Conservation (phyloP, 2,797 vertebrate species). For the Hipposideros larvatus region DNA sequence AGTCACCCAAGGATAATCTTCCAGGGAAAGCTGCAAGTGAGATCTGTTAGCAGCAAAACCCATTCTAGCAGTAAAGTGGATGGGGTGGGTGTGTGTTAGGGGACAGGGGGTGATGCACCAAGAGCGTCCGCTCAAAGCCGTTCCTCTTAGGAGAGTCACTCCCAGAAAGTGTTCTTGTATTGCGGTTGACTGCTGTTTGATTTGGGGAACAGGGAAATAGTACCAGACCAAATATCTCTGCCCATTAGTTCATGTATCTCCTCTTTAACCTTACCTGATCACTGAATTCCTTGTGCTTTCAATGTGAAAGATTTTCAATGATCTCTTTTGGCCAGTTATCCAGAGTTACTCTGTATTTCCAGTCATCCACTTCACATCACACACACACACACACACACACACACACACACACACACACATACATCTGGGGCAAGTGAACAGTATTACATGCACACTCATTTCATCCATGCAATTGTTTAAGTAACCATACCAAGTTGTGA, state of each 20-base stretch:
- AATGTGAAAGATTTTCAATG: background rate
- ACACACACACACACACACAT: background rate
- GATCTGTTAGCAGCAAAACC: background rate
- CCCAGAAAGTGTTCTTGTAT: background rate
- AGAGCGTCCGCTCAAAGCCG: background rate
- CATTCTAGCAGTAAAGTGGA: background rate
- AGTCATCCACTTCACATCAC: background rate
- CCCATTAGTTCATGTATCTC: background rate
- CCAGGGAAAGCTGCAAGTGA: background rate
- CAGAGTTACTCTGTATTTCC: background rate
- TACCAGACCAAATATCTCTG: background rate
- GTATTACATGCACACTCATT: background rate
- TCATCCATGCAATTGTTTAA: background rate
- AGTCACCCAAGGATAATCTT: background rate
- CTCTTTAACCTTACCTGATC: background rate
- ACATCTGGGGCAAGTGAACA: background rate
- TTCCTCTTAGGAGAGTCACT: background rate
- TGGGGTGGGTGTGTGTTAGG: too few species aligned
- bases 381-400: background rate
- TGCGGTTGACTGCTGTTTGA: background rate
- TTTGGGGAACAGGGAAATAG: background rate
- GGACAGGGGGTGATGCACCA: background rate
- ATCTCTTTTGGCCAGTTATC: background rate
- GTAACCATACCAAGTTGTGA: background rate
- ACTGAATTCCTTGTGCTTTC: background rate